Percentiles rank a stretch among this genome's conserved stretches.
phyloP scores from a whole-genome alignment of 2,888 invertebrate genomes.

The Lochmaea capreae region DNA sequence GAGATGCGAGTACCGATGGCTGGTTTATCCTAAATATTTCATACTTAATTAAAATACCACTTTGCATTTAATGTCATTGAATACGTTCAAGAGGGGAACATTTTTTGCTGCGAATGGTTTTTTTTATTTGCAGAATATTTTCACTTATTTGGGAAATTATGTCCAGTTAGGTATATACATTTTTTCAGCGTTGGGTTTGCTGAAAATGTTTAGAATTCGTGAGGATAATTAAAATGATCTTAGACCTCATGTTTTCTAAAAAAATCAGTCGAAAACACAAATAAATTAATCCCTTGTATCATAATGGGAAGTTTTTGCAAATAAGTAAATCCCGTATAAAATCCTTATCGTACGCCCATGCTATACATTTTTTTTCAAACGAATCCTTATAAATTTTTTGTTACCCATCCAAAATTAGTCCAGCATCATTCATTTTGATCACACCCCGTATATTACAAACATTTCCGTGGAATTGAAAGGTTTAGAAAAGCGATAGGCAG shows the following conservation, averaged over 20 bases:
- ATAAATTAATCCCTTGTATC: too few relatives aligned
- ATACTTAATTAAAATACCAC: constrained; percentile 50
- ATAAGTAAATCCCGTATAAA: too few relatives aligned
- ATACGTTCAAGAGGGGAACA: neutral
- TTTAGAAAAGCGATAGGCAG: neutral
- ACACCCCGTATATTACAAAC: neutral
- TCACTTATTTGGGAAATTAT: too few relatives aligned
- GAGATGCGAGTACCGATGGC: constrained; percentile 47
- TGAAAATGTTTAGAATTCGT: too few relatives aligned
- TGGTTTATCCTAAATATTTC: constrained; percentile 50
- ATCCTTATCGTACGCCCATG: too few relatives aligned
- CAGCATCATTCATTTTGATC: neutral
- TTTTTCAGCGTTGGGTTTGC: neutral
- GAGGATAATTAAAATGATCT: neutral
- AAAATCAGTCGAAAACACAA: neutral
- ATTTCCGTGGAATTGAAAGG: neutral
- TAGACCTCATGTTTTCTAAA: neutral
- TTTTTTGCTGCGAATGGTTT: neutral
- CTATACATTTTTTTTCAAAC: too few relatives aligned
- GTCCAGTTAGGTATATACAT: neutral
- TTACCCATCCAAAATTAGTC: too few relatives aligned
- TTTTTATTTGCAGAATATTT: neutral
- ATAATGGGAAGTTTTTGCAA: too few relatives aligned
- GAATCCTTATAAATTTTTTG: too few relatives aligned
- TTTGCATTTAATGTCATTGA: constrained; percentile 15